Conservation (phyloP, 1,140 invertebrate genomes). For the Anadara kagoshimensis region DNA sequence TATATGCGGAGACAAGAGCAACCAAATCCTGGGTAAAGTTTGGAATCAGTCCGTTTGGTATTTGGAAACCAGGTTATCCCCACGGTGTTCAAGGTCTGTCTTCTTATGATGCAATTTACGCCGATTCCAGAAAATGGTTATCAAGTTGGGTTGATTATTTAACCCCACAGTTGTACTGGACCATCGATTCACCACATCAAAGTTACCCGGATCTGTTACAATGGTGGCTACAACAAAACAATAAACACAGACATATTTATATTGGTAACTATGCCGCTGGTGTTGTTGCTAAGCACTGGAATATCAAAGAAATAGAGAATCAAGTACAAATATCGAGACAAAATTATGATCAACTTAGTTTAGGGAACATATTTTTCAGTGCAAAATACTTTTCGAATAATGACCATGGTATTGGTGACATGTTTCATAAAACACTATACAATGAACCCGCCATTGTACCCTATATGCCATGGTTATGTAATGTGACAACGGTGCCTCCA, state of each 20-base stretch:
- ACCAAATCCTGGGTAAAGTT: conserved; percentile 59
- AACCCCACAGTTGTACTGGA: conserved; percentile 69
- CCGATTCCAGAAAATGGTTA: conserved; percentile 67
- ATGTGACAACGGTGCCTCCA: conserved; percentile 10
- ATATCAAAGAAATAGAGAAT: conserved; percentile 51
- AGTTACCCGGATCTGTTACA: conserved; percentile 63
- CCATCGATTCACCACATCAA: conserved; percentile 63
- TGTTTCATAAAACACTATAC: conserved; percentile 48
- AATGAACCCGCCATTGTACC: conserved; percentile 47
- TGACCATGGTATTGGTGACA: conserved; percentile 52
- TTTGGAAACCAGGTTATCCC: conserved; percentile 65
- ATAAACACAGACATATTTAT: conserved; percentile 53
- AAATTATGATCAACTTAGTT: conserved; percentile 25
- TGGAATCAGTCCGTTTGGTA: conserved; percentile 69
- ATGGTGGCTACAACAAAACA: conserved; percentile 66
- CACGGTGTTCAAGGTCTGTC: conserved; percentile 58
- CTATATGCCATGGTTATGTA: conserved; percentile 55
- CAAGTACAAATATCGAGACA: conserved; percentile 58
- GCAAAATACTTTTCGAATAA: conserved; percentile 62
- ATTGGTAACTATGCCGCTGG: conserved; percentile 53
- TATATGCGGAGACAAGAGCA: conserved; percentile 51
- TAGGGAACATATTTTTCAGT: conserved; percentile 65
- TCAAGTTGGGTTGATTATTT: conserved; percentile 68
- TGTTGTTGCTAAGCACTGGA: conserved; percentile 52
- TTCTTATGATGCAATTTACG: conserved; percentile 59